Evolutionary conservation across 2,888 invertebrate genomes (phyloP), one percentile per base, ranked within the genome.

Genomic region (Brachylomia viminalis): DNA sequence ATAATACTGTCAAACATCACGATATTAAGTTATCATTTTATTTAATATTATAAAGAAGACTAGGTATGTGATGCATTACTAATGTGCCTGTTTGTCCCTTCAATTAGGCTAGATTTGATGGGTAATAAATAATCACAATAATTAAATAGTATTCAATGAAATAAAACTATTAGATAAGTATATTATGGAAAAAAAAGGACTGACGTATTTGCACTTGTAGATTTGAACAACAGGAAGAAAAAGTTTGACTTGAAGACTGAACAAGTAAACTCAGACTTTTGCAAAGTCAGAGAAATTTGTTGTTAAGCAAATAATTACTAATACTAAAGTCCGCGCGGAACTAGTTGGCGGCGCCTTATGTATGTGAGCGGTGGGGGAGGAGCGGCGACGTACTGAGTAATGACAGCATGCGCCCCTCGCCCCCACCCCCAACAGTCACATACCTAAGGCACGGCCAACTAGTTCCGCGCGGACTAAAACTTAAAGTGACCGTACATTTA

Each of bases 1-100:
- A 82, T 90, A 90, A 90, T 90, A 90, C 90, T 90, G 91, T 79
- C 83, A 80, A 83, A 84, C 86, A 87, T 89, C 88, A 88, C 89
- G 72, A 80, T 78, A 77, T 27, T 72, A 71, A 75, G 65, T 64
- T 56, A 66, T 56, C 72, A 49, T 54, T 64, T 42, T n/a, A 77
- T 42, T 62, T 58, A 52, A n/a, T 20, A 59, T 23, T 8, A 8
- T 47, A n/a, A 11, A 38, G 10, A 49, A 75, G 45, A 78, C 58
- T 79, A 78, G 76, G 70, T 72, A 74, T 74, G 64, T 71, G 62
- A 82, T 76, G 74, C 59, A 76, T 79, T 65, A 70, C 74, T 79
- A 72, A 75, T 77, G 27, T 69, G 67, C 33, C 5, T 42, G n/a
- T 8, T 67, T 47, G 20, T 52, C 56, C 27, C 3, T 59, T 72